phyloP scores from a whole-genome alignment of 23 tunicate genomes.

The Corella eumyota region DNA sequence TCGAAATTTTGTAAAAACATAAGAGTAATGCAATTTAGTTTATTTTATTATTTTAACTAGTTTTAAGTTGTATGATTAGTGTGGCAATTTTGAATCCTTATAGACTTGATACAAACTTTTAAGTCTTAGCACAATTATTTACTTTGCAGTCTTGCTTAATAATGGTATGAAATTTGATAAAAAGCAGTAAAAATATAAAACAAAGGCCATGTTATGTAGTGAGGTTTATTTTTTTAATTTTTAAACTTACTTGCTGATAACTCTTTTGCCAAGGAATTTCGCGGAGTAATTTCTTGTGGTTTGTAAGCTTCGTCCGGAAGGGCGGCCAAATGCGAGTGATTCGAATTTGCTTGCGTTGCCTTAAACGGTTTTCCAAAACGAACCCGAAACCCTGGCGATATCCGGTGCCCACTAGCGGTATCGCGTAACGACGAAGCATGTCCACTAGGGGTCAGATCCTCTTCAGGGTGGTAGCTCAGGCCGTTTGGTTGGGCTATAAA shows the following conservation, averaged over 20 bases:
- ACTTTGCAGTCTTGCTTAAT: too few species aligned
- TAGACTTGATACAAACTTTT: too few species aligned
- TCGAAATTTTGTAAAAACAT: too few species aligned
- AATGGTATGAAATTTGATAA: too few species aligned
- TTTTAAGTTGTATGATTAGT: too few species aligned
- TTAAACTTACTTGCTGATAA: conserved; percentile 74
- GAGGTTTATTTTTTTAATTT: too few species aligned
- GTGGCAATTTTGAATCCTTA: too few species aligned
- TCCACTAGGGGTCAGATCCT: conserved; percentile 14
- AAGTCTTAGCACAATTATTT: too few species aligned
- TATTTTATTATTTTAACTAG: too few species aligned
- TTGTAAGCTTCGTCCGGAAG: conserved; percentile 75
- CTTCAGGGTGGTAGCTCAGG: conserved; percentile 2
- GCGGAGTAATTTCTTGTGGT: conserved; percentile 51
- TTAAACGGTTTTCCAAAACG: conserved; percentile 12
- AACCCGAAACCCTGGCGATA: conserved; percentile 36
- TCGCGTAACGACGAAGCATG: conserved; percentile 35
- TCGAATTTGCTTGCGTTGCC: conserved; percentile 5
- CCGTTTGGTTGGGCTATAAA: background rate
- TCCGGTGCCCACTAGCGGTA: background rate
- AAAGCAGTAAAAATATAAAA: too few species aligned
- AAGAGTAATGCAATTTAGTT: too few species aligned
- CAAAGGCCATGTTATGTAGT: too few species aligned
- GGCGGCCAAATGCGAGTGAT: conserved; percentile 26
- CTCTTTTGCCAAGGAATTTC: conserved; percentile 48